phyloP scores from a whole-genome alignment of 2,888 invertebrate genomes.

The Drosophila leonis region DNA sequence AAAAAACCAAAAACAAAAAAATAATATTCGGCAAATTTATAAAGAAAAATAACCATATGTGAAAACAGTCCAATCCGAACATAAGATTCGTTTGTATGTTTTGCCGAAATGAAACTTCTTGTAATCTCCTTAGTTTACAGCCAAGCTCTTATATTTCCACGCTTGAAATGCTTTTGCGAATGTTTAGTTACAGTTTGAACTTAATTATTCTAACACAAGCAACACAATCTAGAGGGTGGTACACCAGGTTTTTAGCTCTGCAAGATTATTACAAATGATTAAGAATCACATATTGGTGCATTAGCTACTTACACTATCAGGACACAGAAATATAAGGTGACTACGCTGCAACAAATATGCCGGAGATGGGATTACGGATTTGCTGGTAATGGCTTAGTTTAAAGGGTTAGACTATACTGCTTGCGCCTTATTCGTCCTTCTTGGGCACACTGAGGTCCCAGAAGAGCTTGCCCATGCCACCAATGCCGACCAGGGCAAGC shows the following conservation, averaged over 20 bases:
- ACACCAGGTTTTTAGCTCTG: slow-evolving; percentile 47
- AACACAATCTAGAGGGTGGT: slow-evolving; percentile 32
- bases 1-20: neutral
- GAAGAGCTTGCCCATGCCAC: slow-evolving; percentile 82
- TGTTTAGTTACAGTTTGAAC: slow-evolving; percentile 59
- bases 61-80: neutral
- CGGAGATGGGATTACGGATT: slow-evolving; percentile 48
- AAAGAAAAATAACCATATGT: slow-evolving; percentile 43
- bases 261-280: slow-evolving; percentile 23
- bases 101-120: slow-evolving; percentile 21
- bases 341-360: slow-evolving; percentile 56
- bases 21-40: slow-evolving; percentile 43
- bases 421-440: slow-evolving; percentile 54
- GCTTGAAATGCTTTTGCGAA: slow-evolving; percentile 79
- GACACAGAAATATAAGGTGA: slow-evolving; percentile 74
- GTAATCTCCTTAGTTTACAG: slow-evolving; percentile 56
- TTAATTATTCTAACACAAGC: slow-evolving; percentile 55
- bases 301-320: slow-evolving; percentile 62
- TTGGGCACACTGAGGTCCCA: slow-evolving; percentile 81
- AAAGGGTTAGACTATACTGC: slow-evolving; percentile 40
- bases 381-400: slow-evolving; percentile 56
- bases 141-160: slow-evolving; percentile 79
- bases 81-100: slow-evolving; percentile 7
- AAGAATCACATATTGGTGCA: neutral
- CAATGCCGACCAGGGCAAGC: slow-evolving; percentile 84